Evolutionary conservation across 1,140 invertebrate species (phyloP), one percentile per base, ranked within the genome.

Genomic region (Danaus melanippus): DNA sequence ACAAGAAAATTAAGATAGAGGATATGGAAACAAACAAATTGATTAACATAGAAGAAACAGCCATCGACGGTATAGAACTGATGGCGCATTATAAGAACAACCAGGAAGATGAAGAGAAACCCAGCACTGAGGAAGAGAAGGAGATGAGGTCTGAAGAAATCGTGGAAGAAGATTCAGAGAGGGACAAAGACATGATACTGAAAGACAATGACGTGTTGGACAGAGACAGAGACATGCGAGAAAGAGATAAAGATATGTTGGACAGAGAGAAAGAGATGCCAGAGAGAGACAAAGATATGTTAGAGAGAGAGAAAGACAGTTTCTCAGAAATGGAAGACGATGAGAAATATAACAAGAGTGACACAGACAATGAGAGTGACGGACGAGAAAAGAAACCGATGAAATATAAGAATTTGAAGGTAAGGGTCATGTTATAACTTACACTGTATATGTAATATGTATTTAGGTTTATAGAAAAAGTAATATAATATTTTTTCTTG

Each of bases 271-370:
- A 54, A 58, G 83, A 69, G 0, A 80, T 84, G 50, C 73, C 56
- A 63, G 83, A 86, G 17, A 88, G 87, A 52, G 84, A 76, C 42
- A 71, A 69, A 42, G 51, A 69, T 53, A 64, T 58, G 60, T 85
- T 69, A 0, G 83, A 86, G 50, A 74, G 57, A 63, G 83, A 86
- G 21, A 88, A 87, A 52, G 84, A 88, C 56, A 83, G 83, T 57
- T 86, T 86, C 45, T 88, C 87, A 0, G 86, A 88, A 51, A 74
- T 85, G 76, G 86, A 88, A 50, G 86, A 88, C 12, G 87, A 88
- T 52, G 85, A 87, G 53, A 87, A 87, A 43, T 85, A 80, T 51
- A 78, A 76, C 48, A 86, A 86, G 42, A 85, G 82, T 47, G 83
- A 86, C n/a, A 79, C 76, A 7, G 83, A 84, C 44, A 87, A 86